Evolutionary conservation across 2,888 invertebrate genomes (phyloP), one percentile per base, ranked within the genome.

Genomic region (Spisula solida): DNA sequence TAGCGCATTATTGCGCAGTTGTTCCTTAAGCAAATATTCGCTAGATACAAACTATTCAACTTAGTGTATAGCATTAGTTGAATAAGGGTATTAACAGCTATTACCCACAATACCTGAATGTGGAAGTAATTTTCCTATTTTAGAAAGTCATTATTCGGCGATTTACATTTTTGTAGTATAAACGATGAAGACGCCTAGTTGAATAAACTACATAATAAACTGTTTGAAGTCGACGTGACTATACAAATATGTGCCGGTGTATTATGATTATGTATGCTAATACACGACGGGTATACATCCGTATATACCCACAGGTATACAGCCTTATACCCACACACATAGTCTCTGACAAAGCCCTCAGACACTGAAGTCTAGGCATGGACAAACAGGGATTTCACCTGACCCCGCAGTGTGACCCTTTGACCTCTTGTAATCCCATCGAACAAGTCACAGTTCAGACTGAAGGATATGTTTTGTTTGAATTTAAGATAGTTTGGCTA

Each of bases 151-250:
- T 66, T 66, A 66, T 66, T 66, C n/a, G 4, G n/a, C 10, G 10
- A 66, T 66, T 66, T 66, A 66, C 60, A 66, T 25, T 66, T 25
- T 66, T n/a, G 60, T 25, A 20, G 60, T 66, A 66, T 66, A 66
- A 66, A 25, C 25, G 60, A 66, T 66, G 25, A 66, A 66, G 60
- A 25, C 60, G 60, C 25, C 41, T 66, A 66, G 6, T 10, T 66
- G 60, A 66, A 66, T 66, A 25, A 66, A 66, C 60, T 66, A 66
- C n/a, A 66, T 25, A 66, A 66, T 66, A 25, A 25, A 66, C 25
- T 60, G 60, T 60, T 60, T 60, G 60, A 60, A 60, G 25, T 66
- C n/a, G 60, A 66, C 60, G n/a, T n/a, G 60, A 66, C 25, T 25
- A 66, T 66, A 66, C 60, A 66, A 66, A 66, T 66, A 66, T 66